Conservation (phyloP, 1,140 invertebrate genomes). For the Samia ricini region DNA sequence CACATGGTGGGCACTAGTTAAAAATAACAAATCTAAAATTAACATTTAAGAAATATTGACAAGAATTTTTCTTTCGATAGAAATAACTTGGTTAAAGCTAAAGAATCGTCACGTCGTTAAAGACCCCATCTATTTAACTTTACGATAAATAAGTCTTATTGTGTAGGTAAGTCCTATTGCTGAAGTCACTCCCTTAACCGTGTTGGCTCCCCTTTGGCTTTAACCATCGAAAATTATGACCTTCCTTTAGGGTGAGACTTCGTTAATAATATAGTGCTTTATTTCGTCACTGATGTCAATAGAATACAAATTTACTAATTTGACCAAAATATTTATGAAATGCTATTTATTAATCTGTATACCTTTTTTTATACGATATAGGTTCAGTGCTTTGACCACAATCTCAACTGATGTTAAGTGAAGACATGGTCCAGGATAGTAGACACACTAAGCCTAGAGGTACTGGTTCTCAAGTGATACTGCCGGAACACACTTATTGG, state of each 20-base stretch:
- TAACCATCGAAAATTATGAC: constrained; percentile 37
- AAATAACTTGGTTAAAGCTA: background rate
- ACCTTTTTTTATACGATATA: no score
- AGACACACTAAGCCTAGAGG: no score
- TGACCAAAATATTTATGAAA: no score
- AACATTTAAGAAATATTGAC: background rate
- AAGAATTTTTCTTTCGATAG: background rate
- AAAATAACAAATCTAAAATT: background rate
- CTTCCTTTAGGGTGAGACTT: constrained; percentile 18
- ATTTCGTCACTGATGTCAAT: no score
- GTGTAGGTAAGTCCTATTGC: constrained; percentile 32
- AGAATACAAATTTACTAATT: no score
- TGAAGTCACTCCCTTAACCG: constrained; percentile 33
- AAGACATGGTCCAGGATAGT: no score
- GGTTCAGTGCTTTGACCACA: no score
- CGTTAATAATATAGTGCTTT: constrained; percentile 9
- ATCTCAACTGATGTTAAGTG: no score
- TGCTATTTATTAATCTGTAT: no score
- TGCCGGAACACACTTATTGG: no score
- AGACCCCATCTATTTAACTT: constrained; percentile 32
- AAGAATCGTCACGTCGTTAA: constrained; percentile 36
- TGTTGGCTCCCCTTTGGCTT: constrained; percentile 29
- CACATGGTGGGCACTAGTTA: no score
- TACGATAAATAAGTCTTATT: constrained; percentile 44
- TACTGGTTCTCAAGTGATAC: no score